These are phyloP conservation scores for Drosophila phalerata DNA, from an alignment of 2,888 invertebrate species.

Conservation along the genomic window DNA sequence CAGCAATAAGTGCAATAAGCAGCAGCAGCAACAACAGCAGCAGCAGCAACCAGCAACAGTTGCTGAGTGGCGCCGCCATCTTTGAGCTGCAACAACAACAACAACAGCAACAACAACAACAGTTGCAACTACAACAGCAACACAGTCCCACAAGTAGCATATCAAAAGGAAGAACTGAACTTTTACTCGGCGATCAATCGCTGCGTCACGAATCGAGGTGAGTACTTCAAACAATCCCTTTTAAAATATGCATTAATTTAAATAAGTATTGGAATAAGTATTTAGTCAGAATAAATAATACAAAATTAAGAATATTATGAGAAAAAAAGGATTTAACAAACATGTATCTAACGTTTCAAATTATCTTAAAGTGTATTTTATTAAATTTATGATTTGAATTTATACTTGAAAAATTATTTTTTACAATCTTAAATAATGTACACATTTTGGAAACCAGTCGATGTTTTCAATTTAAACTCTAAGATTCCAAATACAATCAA, in stretches of 20 bases:
- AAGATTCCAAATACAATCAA: too few species aligned
- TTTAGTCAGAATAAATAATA: too few species aligned
- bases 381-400: too few species aligned
- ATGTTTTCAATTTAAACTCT: too few species aligned
- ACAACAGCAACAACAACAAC: slow-evolving; percentile 48
- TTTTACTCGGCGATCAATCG: slow-evolving; percentile 85
- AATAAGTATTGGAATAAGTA: too few species aligned
- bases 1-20: slow-evolving; percentile 46
- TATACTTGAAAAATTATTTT: too few species aligned
- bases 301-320: too few species aligned
- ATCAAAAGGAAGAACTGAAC: slow-evolving; percentile 86
- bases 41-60: slow-evolving; percentile 51
- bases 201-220: slow-evolving; percentile 84
- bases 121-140: slow-evolving; percentile 69
- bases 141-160: slow-evolving; percentile 85
- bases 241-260: neutral
- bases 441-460: too few species aligned
- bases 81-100: slow-evolving; percentile 45
- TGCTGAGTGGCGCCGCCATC: slow-evolving; percentile 43
- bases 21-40: slow-evolving; percentile 45
- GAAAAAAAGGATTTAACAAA: too few species aligned
- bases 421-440: too few species aligned
- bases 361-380: too few species aligned
- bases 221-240: slow-evolving; percentile 48
- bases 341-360: too few species aligned